Percentiles rank a stretch among this genome's conserved stretches.
phyloP scores from a whole-genome alignment of 2,113 vertebrate species.

The Oryzias curvinotus region DNA sequence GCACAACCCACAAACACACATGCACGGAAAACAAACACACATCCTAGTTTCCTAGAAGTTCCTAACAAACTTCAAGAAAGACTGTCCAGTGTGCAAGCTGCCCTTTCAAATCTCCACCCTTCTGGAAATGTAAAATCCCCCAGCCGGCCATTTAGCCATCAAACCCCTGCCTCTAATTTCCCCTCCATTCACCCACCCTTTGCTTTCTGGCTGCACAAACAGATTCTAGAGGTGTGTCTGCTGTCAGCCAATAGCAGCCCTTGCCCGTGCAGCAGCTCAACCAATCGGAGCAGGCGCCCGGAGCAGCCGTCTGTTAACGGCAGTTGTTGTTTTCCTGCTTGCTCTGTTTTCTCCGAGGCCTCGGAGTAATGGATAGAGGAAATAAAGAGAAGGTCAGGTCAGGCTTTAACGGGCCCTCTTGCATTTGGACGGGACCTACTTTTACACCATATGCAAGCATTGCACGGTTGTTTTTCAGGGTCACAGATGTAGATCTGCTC shows the following conservation, averaged over 20 bases:
- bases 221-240: slow-evolving; percentile 85
- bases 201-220: slow-evolving; percentile 69
- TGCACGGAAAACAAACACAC: slow-evolving; percentile 45
- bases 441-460: slow-evolving; percentile 32
- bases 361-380: slow-evolving; percentile 72
- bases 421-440: slow-evolving; percentile 57
- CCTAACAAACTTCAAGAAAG: slow-evolving; percentile 56
- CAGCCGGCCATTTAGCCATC: not conserved
- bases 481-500: too few species aligned
- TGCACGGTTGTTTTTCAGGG: not conserved
- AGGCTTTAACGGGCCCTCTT: slow-evolving; percentile 64
- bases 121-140: slow-evolving; percentile 33
- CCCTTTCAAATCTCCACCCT: slow-evolving; percentile 30
- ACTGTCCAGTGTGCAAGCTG: slow-evolving; percentile 31
- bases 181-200: slow-evolving; percentile 15
- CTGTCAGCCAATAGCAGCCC: slow-evolving; percentile 73
- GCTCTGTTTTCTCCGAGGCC: slow-evolving; percentile 46
- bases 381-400: slow-evolving; percentile 68
- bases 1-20: slow-evolving; percentile 21
- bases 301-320: slow-evolving; percentile 60
- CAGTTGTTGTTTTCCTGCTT: slow-evolving; percentile 77
- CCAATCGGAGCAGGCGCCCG: slow-evolving; percentile 47
- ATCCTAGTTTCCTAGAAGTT: slow-evolving; percentile 78
- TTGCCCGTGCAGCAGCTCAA: slow-evolving; percentile 24
- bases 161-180: slow-evolving; percentile 27